Evolutionary conservation across 1,140 invertebrate genomes (phyloP).

Genomic region (Drosophila obscura): DNA sequence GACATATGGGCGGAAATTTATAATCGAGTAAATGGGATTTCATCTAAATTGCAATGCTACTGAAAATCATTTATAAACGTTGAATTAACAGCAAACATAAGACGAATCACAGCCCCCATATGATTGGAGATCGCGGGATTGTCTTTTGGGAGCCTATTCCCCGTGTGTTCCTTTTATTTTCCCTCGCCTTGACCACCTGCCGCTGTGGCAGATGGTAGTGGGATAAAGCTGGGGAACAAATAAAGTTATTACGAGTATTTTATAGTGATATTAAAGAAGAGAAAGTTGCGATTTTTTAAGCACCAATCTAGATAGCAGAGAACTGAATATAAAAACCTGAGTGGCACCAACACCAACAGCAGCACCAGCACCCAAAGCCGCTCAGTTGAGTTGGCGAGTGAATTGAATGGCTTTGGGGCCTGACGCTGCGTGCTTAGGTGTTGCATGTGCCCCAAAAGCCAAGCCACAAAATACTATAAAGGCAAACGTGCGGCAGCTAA

Average conservation of each 20-base stretch:
- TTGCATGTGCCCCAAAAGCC: slow-evolving; percentile 59
- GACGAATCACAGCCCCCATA: slow-evolving; percentile 43
- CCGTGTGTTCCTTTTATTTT: no score
- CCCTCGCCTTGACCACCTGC: no score
- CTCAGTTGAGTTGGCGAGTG: slow-evolving; percentile 6
- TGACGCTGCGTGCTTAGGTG: slow-evolving; percentile 47
- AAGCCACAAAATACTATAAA: slow-evolving; percentile 31
- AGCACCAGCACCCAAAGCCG: no score
- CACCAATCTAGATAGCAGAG: no score
- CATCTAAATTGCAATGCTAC: slow-evolving; percentile 63
- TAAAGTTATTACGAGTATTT: no score
- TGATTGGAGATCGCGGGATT: slow-evolving; percentile 5
- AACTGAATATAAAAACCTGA: no score
- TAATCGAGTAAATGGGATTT: slow-evolving; percentile 46
- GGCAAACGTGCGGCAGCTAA: slow-evolving; percentile 39
- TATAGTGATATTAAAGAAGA: no score
- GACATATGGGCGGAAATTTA: slow-evolving; percentile 26
- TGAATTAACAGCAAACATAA: slow-evolving; percentile 37
- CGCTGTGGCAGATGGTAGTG: no score
- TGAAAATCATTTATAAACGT: slow-evolving; percentile 62
- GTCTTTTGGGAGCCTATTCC: not conserved
- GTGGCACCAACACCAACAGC: no score
- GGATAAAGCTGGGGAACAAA: no score
- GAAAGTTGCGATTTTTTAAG: no score
- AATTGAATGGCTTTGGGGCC: slow-evolving; percentile 26